A percentile compares a stretch with the other conserved stretches of the same genome.
Conservation (phyloP, 2,113 vertebrate species). For the Poeciliopsis occidentalis region DNA sequence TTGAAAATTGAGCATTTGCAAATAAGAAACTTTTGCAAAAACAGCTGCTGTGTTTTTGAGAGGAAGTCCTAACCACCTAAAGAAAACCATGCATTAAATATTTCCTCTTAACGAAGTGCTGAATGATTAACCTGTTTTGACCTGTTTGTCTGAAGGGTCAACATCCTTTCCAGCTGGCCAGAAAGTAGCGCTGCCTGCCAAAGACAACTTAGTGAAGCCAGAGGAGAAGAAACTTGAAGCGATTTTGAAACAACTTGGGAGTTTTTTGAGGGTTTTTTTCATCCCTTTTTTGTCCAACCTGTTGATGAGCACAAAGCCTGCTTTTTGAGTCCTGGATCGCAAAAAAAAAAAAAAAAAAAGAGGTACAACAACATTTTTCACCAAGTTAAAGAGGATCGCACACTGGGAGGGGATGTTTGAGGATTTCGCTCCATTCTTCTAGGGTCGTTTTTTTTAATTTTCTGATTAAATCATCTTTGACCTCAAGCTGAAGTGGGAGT, state of each 20-base stretch:
- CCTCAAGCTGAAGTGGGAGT: slow-evolving; percentile 53
- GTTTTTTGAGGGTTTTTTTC: slow-evolving; percentile 15
- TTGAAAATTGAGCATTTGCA: too few relatives aligned
- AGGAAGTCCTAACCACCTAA: too few relatives aligned
- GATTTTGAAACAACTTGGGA: slow-evolving; percentile 63
- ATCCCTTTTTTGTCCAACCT: slow-evolving; percentile 24
- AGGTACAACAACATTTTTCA: slow-evolving; percentile 10
- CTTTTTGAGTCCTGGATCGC: slow-evolving; percentile 34
- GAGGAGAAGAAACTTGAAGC: slow-evolving; percentile 68
- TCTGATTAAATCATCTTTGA: slow-evolving; percentile 36
- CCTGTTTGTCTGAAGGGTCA: slow-evolving; percentile 77
- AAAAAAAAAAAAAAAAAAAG: slow-evolving; percentile 1
- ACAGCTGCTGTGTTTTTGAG: too few relatives aligned
- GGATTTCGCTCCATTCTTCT: too few relatives aligned
- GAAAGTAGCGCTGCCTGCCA: slow-evolving; percentile 73
- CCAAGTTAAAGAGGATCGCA: slow-evolving; percentile 33
- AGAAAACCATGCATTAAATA: too few relatives aligned
- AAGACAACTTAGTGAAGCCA: slow-evolving; percentile 37
- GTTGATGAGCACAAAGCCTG: slow-evolving; percentile 53
- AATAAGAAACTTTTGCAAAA: too few relatives aligned
- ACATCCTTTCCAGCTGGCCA: slow-evolving; percentile 84
- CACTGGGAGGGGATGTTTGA: slow-evolving; percentile 7
- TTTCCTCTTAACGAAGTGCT: not conserved
- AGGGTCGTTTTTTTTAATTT: slow-evolving; percentile 23
- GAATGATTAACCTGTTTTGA: slow-evolving; percentile 20